phyloP scores from a whole-genome alignment of 2,797 vertebrate genomes.

The Zalophus californianus region DNA sequence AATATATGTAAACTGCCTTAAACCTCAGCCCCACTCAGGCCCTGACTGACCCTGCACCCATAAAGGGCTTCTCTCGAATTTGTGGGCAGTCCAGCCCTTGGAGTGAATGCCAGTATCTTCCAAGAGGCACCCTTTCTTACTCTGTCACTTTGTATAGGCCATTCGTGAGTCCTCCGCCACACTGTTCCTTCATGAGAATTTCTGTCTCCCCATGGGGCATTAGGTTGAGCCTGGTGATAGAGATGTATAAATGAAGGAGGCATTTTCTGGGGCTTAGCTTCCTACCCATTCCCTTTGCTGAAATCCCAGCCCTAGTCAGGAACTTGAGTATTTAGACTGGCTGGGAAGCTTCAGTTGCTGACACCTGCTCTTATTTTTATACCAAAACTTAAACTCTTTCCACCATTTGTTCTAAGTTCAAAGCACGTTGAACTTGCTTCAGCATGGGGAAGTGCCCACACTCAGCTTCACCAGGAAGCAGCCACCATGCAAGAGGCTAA shows the following conservation, averaged over 20 bases:
- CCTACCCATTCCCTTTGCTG: neutral
- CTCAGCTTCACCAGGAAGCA: neutral
- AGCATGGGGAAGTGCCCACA: too few relatives aligned
- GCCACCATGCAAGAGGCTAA: neutral
- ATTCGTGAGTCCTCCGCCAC: neutral
- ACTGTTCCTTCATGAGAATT: neutral
- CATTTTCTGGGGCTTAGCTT: neutral
- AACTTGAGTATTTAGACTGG: neutral
- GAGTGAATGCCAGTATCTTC: neutral
- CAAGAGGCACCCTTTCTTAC: neutral
- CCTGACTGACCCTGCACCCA: neutral
- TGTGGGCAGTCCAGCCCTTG: neutral
- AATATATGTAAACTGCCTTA: neutral
- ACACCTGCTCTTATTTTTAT: neutral
- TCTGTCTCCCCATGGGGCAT: neutral
- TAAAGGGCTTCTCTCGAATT: neutral
- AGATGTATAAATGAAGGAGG: neutral
- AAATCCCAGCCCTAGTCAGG: neutral
- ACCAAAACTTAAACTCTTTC: neutral
- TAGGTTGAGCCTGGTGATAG: neutral
- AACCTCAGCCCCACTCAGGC: neutral
- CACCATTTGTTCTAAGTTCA: neutral
- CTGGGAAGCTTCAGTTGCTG: neutral
- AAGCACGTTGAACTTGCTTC: neutral
- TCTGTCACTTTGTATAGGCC: neutral